These are phyloP conservation scores for Arge pagana DNA, from an alignment of 2,888 invertebrate species.

Conservation along the genomic window DNA sequence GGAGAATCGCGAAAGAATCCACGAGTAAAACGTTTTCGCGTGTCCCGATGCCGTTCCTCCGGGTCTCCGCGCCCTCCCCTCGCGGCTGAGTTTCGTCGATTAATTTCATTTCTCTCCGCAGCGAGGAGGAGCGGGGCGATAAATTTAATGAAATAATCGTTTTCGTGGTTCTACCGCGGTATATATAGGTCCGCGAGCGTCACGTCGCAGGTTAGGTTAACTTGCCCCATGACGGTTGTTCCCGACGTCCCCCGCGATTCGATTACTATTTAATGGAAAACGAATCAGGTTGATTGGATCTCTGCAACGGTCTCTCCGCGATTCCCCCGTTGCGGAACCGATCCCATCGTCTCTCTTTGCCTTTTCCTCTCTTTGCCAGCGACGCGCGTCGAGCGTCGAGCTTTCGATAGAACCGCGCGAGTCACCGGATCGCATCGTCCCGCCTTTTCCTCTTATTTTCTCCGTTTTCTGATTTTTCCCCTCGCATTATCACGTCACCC, in stretches of 20 bases:
- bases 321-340: constrained; percentile 6
- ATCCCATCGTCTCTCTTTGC: background rate
- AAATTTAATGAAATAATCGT: constrained; percentile 20
- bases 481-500: too few species aligned
- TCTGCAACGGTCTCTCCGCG: background rate
- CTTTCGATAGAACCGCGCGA: too few species aligned
- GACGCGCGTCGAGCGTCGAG: too few species aligned
- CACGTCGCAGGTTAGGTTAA: constrained; percentile 19
- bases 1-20: too few species aligned
- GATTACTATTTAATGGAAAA: constrained; percentile 22
- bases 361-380: background rate
- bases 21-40: too few species aligned
- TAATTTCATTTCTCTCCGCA: constrained; percentile 17
- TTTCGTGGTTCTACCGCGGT: constrained; percentile 17
- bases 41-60: too few species aligned
- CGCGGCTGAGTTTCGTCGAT: constrained; percentile 13
- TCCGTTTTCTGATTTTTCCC: too few species aligned
- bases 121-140: constrained; percentile 18
- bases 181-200: constrained; percentile 5
- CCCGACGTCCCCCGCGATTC: constrained; percentile 13
- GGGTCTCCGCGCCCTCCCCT: too few species aligned
- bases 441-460: too few species aligned
- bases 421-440: too few species aligned
- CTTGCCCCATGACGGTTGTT: constrained; percentile 13
- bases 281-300: constrained; percentile 20